A percentile compares a stretch with the other conserved stretches of the same genome.
Conservation (phyloP, 2,797 vertebrate genomes). For the Tiaroga cobitis region DNA sequence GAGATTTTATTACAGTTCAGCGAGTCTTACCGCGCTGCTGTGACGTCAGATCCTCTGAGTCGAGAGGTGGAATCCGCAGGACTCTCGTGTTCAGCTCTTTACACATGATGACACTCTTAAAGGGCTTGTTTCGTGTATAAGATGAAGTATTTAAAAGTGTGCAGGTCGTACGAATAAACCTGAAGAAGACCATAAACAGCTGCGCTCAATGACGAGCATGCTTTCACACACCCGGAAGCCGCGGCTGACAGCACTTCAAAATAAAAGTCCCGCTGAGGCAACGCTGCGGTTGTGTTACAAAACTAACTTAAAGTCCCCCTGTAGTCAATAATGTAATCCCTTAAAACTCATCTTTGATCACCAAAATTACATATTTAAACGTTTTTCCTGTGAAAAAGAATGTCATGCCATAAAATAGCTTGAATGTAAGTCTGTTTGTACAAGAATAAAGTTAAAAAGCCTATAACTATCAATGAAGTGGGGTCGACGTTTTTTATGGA, state of each 20-base stretch:
- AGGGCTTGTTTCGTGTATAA: not conserved
- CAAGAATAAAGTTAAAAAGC: too few species aligned
- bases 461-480: too few species aligned
- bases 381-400: too few species aligned
- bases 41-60: conserved; percentile 56
- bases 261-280: conserved; percentile 20
- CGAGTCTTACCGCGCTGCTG: conserved; percentile 60
- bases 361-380: too few species aligned
- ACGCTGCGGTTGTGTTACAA: too few species aligned
- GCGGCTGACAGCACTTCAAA: conserved; percentile 23
- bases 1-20: too few species aligned
- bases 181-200: conserved; percentile 57
- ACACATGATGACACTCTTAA: conserved; percentile 64
- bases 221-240: conserved; percentile 15
- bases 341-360: too few species aligned
- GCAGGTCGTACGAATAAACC: not conserved
- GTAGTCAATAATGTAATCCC: too few species aligned
- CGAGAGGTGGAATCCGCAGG: conserved; percentile 64
- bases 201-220: not conserved
- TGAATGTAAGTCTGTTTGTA: too few species aligned
- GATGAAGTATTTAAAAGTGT: conserved; percentile 6
- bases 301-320: too few species aligned
- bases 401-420: too few species aligned
- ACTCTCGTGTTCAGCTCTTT: conserved; percentile 76
- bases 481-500: too few species aligned